Evolutionary conservation across 2,797 vertebrate genomes (phyloP).

Genomic region (Atherinosoma microstoma): DNA sequence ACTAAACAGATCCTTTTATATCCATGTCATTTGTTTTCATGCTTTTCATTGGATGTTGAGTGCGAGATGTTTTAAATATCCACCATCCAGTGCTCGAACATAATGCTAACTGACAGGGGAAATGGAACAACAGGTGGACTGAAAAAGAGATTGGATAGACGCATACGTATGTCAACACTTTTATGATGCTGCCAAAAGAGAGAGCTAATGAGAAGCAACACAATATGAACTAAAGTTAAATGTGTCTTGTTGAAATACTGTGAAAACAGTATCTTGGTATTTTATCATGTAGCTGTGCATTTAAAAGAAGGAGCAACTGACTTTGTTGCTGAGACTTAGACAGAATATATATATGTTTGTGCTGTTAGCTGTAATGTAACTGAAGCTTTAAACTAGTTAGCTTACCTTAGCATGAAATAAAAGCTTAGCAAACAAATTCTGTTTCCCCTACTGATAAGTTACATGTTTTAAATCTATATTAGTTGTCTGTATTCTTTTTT

Average conservation of each 20-base stretch:
- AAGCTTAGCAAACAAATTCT: neutral
- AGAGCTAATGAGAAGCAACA: slow-evolving; percentile 33
- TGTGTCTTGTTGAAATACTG: slow-evolving; percentile 12
- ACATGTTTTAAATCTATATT: neutral
- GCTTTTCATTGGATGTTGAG: slow-evolving; percentile 33
- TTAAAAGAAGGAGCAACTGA: neutral
- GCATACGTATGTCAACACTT: slow-evolving; percentile 50
- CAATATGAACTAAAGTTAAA: slow-evolving; percentile 14
- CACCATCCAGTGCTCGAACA: slow-evolving; percentile 22
- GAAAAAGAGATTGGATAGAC: slow-evolving; percentile 54
- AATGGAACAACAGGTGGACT: slow-evolving; percentile 71
- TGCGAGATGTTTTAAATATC: slow-evolving; percentile 39
- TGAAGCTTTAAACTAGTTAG: neutral
- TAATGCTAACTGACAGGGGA: slow-evolving; percentile 52
- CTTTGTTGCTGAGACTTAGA: neutral
- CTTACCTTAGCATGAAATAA: slow-evolving; percentile 6
- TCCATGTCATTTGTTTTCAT: slow-evolving; percentile 26
- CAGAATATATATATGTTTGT: neutral
- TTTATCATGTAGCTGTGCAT: neutral
- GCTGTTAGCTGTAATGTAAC: neutral
- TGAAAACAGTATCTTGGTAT: neutral
- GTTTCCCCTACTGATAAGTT: too few relatives aligned
- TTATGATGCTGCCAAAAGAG: slow-evolving; percentile 58
- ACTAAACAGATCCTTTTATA: slow-evolving; percentile 30
- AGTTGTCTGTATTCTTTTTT: neutral